These are phyloP conservation scores for Gadus chalcogrammus DNA, from an alignment of 2,113 vertebrate genomes.

Conservation along the genomic window DNA sequence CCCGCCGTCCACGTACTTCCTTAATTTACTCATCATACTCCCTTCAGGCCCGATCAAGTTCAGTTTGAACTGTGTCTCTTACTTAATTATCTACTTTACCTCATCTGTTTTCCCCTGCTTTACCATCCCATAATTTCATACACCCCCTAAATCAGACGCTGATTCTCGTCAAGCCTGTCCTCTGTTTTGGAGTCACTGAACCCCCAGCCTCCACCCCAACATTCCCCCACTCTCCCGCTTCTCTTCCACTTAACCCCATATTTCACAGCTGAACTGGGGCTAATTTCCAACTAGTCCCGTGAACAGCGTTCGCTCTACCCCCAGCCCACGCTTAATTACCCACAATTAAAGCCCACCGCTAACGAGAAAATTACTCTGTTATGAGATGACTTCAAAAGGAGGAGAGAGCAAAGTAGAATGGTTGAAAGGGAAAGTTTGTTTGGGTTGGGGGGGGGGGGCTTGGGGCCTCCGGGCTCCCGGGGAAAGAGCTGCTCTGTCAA, in stretches of 20 bases:
- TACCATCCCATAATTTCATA: conserved; percentile 9
- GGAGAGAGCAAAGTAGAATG: conserved; percentile 58
- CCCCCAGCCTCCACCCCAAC: conserved; percentile 2
- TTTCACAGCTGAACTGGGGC: conserved; percentile 75
- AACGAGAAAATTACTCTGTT: conserved; percentile 78
- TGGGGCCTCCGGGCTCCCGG: not conserved
- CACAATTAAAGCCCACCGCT: conserved; percentile 76
- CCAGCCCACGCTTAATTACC: conserved; percentile 77
- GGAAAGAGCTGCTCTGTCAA: conserved; percentile 40
- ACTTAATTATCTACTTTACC: conserved; percentile 11
- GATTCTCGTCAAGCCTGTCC: conserved; percentile 33
- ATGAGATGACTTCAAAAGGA: conserved; percentile 73
- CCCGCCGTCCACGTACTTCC: conserved; percentile 1
- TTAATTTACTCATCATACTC: conserved; percentile 15
- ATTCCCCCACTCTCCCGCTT: conserved; percentile 36
- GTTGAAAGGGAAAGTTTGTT: conserved; percentile 61
- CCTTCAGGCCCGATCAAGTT: conserved; percentile 10
- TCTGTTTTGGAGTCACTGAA: conserved; percentile 63
- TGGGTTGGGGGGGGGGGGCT: conserved; percentile 31
- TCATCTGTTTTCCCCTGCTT: conserved; percentile 15
- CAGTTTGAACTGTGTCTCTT: conserved; percentile 18
- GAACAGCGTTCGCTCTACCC: conserved; percentile 64
- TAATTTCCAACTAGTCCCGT: conserved; percentile 69
- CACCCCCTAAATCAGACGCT: conserved; percentile 24
- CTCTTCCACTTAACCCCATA: conserved; percentile 75